Percentiles rank a stretch among this genome's conserved stretches.
Conservation (phyloP, 92 coral and sea anemone genomes). For the Bergia sp. region DNA sequence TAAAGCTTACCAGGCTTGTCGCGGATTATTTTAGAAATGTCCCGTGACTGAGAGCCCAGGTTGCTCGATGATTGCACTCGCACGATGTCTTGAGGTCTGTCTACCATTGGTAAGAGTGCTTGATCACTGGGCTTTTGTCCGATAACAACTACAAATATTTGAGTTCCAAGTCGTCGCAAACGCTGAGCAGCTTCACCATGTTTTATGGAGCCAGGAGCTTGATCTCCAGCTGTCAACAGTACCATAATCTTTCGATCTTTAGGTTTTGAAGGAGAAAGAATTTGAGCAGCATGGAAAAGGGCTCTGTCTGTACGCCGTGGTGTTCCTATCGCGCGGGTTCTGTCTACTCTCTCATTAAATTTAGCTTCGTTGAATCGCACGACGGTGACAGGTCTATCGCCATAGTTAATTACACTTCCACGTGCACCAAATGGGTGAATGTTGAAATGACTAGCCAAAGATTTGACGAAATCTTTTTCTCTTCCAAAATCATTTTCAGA, state of each 20-base stretch:
- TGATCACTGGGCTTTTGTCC: slow-evolving; percentile 46
- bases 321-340: slow-evolving; percentile 57
- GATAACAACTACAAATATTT: slow-evolving; percentile 66
- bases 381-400: slow-evolving; percentile 45
- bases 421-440: slow-evolving; percentile 58
- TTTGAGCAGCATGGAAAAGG: slow-evolving; percentile 52
- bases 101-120: neutral
- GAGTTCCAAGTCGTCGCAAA: slow-evolving; percentile 64
- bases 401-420: slow-evolving; percentile 62
- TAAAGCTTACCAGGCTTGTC: slow-evolving; percentile 12
- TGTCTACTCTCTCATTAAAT: slow-evolving; percentile 55
- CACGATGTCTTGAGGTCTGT: neutral
- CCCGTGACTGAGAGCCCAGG: neutral
- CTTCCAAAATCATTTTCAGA: neutral
- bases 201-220: slow-evolving; percentile 52
- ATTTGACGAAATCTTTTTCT: slow-evolving; percentile 69
- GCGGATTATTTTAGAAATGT: neutral
- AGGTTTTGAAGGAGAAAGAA: slow-evolving; percentile 47
- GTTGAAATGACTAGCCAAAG: slow-evolving; percentile 50
- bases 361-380: slow-evolving; percentile 43
- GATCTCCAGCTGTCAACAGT: slow-evolving; percentile 63
- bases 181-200: slow-evolving; percentile 49
- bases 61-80: neutral
- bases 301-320: slow-evolving; percentile 62
- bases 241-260: slow-evolving; percentile 61